These are phyloP conservation scores for Phoebastria nigripes DNA, from an alignment of 2,797 vertebrate genomes.

Conservation along the genomic window DNA sequence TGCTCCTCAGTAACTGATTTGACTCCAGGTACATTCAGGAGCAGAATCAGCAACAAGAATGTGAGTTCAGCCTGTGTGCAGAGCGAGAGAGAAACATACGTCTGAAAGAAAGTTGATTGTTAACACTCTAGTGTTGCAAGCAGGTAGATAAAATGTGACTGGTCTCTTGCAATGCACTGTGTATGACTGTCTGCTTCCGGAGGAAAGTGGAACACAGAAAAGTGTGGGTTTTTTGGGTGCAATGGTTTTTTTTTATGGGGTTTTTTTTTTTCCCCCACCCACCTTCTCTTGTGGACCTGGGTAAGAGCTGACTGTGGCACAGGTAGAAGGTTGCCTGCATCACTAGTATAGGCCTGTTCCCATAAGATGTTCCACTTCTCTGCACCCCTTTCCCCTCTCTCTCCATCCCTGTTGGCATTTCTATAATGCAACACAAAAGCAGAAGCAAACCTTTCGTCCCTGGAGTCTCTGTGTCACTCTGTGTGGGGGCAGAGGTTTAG, in stretches of 20 bases:
- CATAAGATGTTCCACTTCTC: not conserved
- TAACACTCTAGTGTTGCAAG: not conserved
- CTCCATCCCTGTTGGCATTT: not conserved
- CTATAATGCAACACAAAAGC: not conserved
- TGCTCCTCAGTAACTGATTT: not conserved
- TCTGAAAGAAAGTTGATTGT: not conserved
- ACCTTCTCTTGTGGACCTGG: not conserved
- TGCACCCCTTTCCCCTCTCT: not conserved
- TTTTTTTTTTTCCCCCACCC: accelerated
- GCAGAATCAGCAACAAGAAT: not conserved
- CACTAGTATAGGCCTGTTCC: not conserved
- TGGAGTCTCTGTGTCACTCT: not conserved
- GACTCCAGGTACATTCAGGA: not conserved
- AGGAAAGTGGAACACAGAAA: not conserved
- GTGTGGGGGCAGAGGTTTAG: not conserved
- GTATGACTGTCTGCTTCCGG: not conserved
- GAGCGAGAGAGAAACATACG: accelerated
- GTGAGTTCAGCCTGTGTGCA: accelerated
- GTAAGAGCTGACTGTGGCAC: not conserved
- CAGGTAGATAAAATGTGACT: not conserved
- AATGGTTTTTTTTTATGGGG: not conserved
- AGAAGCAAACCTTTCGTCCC: not conserved
- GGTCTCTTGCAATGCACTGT: not conserved
- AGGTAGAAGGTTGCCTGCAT: not conserved
- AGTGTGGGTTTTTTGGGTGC: accelerated